phyloP scores from a whole-genome alignment of 2,888 invertebrate species.

The Xestobium rufovillosum region DNA sequence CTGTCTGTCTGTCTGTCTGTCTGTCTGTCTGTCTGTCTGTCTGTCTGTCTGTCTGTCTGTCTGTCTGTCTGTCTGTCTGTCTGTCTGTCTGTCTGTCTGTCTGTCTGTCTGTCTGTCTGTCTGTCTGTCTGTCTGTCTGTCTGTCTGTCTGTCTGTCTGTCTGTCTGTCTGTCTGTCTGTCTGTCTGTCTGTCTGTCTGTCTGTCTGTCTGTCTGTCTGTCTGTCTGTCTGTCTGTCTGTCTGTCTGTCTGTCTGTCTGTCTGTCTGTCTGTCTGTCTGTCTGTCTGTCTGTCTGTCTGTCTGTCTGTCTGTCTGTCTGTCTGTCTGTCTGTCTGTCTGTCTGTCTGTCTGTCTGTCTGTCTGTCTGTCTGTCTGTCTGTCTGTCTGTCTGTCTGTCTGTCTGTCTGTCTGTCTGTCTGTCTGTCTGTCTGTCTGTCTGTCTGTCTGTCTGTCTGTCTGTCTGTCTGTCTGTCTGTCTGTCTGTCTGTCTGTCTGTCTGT shows the following conservation, averaged over 20 bases:
- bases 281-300: constrained; percentile 23
- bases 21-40: constrained; percentile 21
- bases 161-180: constrained; percentile 18
- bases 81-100: constrained; percentile 33
- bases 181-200: constrained; percentile 21
- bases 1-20: constrained; percentile 20
- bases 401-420: constrained; percentile 20
- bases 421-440: constrained; percentile 22
- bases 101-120: constrained; percentile 22
- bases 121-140: constrained; percentile 30
- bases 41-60: constrained; percentile 21
- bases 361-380: constrained; percentile 24
- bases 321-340: constrained; percentile 22
- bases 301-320: constrained; percentile 22
- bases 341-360: constrained; percentile 24
- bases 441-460: constrained; percentile 21
- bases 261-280: constrained; percentile 23
- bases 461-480: constrained; percentile 18
- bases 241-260: constrained; percentile 23
- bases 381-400: constrained; percentile 23
- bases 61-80: constrained; percentile 27
- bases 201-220: constrained; percentile 22
- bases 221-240: constrained; percentile 21
- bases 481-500: constrained; percentile 30
- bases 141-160: constrained; percentile 31